phyloP scores from a whole-genome alignment of 2,113 vertebrate species.

The Tapirus terrestris region DNA sequence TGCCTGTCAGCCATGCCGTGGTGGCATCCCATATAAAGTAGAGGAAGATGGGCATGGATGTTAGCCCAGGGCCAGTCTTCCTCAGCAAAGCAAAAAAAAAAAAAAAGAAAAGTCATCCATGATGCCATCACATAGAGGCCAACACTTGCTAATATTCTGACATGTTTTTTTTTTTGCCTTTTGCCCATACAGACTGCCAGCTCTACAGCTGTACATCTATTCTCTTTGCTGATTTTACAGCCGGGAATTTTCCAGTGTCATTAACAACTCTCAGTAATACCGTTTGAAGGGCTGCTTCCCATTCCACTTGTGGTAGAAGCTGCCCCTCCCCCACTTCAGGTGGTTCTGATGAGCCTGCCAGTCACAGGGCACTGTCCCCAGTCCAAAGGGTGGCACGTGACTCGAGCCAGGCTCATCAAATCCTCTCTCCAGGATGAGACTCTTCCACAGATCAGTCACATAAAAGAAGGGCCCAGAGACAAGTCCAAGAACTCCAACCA shows the following conservation, averaged over 20 bases:
- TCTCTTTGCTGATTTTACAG: neutral
- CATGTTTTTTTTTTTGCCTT: rapidly evolving
- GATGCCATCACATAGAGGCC: rapidly evolving
- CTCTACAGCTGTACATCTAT: rapidly evolving
- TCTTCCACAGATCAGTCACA: neutral
- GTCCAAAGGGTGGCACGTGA: rapidly evolving
- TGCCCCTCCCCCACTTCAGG: rapidly evolving
- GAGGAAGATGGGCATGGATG: no score
- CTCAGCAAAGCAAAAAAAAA: no score
- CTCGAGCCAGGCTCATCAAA: rapidly evolving
- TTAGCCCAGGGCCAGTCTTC: no score
- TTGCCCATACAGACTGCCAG: rapidly evolving
- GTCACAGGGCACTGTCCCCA: neutral
- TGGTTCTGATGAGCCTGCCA: neutral
- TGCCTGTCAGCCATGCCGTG: no score
- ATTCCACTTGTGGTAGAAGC: no score
- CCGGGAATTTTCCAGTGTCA: rapidly evolving
- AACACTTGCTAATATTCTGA: rapidly evolving
- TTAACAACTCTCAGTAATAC: rapidly evolving
- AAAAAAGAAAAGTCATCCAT: rapidly evolving
- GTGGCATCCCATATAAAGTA: no score
- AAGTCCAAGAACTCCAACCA: rapidly evolving
- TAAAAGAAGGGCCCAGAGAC: neutral
- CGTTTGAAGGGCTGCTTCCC: neutral
- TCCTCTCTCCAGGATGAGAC: no score